These are phyloP conservation scores for Timandra comae DNA, from an alignment of 2,888 invertebrate species.

Conservation along the genomic window DNA sequence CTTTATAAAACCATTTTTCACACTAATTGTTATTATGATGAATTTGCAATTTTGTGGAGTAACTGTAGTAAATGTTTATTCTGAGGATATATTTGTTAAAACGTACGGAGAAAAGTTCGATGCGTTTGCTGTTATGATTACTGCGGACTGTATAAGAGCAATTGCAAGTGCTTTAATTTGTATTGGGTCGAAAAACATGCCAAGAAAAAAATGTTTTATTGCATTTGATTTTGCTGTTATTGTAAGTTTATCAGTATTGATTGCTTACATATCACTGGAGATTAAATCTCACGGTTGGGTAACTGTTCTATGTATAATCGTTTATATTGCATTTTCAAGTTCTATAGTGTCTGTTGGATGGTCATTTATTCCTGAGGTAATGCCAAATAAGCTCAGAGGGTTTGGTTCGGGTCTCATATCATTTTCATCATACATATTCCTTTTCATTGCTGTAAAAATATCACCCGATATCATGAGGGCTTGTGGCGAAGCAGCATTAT, in stretches of 20 bases:
- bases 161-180: constrained; percentile 1
- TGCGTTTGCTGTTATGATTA: constrained; percentile 6
- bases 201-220: constrained; percentile 5
- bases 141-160: constrained; percentile 3
- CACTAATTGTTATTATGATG: constrained; percentile 2
- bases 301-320: constrained; percentile 1
- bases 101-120: constrained; percentile 7
- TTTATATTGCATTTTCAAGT: constrained; percentile 16
- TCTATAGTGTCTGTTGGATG: constrained; percentile 26
- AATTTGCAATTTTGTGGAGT: constrained; percentile 8
- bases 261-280: neutral
- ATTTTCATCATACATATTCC: neutral
- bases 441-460: constrained; percentile 6
- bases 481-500: neutral
- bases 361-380: constrained; percentile 34
- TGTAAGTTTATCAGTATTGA: constrained; percentile 1
- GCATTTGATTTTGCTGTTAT: constrained; percentile 1
- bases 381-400: constrained; percentile 30
- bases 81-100: constrained; percentile 6
- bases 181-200: constrained; percentile 4
- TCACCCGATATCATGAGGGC: constrained; percentile 5
- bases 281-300: constrained; percentile 2
- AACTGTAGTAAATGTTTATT: constrained; percentile 7
- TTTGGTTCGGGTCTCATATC: constrained; percentile 25
- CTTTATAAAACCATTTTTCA: constrained; percentile 7